Conservation (phyloP, 2,888 invertebrate genomes). For the Hipparchia sbordonii region DNA sequence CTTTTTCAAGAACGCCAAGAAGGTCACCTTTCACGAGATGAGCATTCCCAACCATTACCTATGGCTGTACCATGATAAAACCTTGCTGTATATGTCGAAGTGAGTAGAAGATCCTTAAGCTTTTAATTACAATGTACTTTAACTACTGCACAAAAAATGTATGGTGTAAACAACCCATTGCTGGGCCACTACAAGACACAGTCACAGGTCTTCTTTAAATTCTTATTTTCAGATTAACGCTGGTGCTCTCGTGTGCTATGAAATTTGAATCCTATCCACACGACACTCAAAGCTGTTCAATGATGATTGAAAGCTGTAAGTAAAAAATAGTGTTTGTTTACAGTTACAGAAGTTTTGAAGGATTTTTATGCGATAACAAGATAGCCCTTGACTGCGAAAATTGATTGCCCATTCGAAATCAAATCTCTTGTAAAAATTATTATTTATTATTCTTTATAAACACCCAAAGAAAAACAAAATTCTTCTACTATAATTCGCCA, state of each 20-base stretch:
- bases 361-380: too few relatives aligned
- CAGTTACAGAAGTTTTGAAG: too few relatives aligned
- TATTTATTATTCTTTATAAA: too few relatives aligned
- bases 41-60: constrained; percentile 96
- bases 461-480: too few relatives aligned
- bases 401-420: too few relatives aligned
- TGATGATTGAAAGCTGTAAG: constrained; percentile 97
- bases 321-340: neutral
- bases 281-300: constrained; percentile 95
- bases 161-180: too few relatives aligned
- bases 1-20: constrained; percentile 97
- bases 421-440: too few relatives aligned
- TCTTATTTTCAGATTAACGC: constrained; percentile 86
- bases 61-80: constrained; percentile 96
- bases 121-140: too few relatives aligned
- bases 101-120: constrained; percentile 65
- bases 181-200: neutral
- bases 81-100: constrained; percentile 96
- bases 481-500: too few relatives aligned
- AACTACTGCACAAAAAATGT: too few relatives aligned
- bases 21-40: constrained; percentile 97
- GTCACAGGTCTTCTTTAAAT: neutral
- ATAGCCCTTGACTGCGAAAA: too few relatives aligned
- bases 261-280: constrained; percentile 97
- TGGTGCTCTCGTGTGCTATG: constrained; percentile 96